Percentiles rank a stretch among this genome's conserved stretches.
These are phyloP conservation scores for Centropyge bicolor DNA, from an alignment of 2,797 vertebrate species.

Conservation along the genomic window DNA sequence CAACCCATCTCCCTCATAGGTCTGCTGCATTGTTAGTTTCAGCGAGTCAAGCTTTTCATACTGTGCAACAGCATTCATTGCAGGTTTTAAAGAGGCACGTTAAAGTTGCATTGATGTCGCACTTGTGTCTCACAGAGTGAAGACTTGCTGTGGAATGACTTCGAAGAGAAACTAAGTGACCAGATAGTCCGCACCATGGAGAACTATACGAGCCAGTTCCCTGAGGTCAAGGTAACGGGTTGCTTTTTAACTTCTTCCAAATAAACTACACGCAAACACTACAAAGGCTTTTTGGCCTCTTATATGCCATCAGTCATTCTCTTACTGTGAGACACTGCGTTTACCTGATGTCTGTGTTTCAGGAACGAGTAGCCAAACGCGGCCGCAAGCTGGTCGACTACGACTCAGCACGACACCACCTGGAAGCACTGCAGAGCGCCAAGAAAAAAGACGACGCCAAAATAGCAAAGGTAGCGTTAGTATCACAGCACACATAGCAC, in stretches of 20 bases:
- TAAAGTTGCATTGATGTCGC: not conserved
- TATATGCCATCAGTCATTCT: not conserved
- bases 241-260: not conserved
- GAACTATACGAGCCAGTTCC: slow-evolving; percentile 93
- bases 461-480: slow-evolving; percentile 90
- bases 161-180: slow-evolving; percentile 92
- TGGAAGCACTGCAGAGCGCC: slow-evolving; percentile 93
- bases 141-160: slow-evolving; percentile 95
- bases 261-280: not conserved
- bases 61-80: not conserved
- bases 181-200: slow-evolving; percentile 93
- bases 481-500: fast-evolving
- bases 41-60: not conserved
- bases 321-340: not conserved
- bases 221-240: slow-evolving; percentile 90
- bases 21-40: not conserved
- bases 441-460: slow-evolving; percentile 96
- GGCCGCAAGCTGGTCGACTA: slow-evolving; percentile 98
- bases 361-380: slow-evolving; percentile 96
- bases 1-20: not conserved
- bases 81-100: not conserved
- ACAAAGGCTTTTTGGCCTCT: not conserved
- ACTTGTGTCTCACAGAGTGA: slow-evolving; percentile 86
- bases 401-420: slow-evolving; percentile 95
- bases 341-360: slow-evolving; percentile 28